Conservation (phyloP, 2,113 vertebrate genomes). For the Alectura lathami region DNA sequence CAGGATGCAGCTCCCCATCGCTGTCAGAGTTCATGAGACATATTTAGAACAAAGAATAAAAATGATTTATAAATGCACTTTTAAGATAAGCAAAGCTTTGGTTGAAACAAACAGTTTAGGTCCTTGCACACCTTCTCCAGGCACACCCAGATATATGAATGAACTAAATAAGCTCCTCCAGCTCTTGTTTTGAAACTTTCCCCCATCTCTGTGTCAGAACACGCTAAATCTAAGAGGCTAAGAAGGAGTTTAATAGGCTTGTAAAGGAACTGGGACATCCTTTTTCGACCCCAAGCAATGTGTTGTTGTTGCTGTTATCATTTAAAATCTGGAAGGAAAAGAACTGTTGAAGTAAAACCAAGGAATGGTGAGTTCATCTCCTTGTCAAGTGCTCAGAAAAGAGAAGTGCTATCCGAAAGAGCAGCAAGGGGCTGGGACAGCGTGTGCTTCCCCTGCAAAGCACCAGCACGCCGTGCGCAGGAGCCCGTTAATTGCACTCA, state of each 20-base stretch:
- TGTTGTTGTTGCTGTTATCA: background rate
- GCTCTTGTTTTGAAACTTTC: background rate
- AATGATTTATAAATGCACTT: background rate
- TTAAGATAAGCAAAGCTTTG: background rate
- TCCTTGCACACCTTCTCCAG: background rate
- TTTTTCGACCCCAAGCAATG: background rate
- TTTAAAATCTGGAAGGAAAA: background rate
- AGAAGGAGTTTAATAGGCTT: background rate
- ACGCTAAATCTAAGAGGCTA: background rate
- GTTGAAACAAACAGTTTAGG: background rate
- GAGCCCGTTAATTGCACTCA: background rate
- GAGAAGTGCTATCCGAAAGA: background rate
- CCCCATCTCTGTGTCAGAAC: background rate
- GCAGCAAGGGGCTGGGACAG: background rate
- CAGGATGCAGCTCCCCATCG: background rate
- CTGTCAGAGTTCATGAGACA: background rate
- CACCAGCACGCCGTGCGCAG: background rate
- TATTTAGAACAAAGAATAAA: background rate
- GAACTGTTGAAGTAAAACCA: background rate
- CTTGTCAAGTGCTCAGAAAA: background rate
- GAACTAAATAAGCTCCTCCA: background rate
- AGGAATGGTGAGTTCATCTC: background rate
- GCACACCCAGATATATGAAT: background rate
- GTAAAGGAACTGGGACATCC: background rate
- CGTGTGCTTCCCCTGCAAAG: background rate